Evolutionary conservation across 53 echinoderm and acorn worm species (phyloP).

Genomic region (Patiria pectinifera): DNA sequence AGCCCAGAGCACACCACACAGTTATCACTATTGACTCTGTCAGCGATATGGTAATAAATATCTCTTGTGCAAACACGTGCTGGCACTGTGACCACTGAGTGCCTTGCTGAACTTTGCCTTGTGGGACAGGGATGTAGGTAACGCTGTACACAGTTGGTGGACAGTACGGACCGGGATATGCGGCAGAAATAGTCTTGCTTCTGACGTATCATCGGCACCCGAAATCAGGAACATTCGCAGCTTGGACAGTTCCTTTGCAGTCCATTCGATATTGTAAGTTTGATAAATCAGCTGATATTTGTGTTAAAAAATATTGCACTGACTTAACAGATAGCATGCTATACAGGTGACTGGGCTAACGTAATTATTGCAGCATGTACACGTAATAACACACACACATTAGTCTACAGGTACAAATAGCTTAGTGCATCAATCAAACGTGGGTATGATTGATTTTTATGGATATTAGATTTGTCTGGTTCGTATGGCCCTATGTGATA

Average conservation of each 20-base stretch:
- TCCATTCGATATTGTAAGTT: background rate
- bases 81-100: background rate
- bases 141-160: conserved; percentile 6
- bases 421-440: background rate
- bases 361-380: too few relatives aligned
- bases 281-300: background rate
- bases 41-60: conserved; percentile 43
- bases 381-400: too few relatives aligned
- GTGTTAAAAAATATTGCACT: background rate
- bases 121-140: conserved; percentile 3
- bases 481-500: background rate
- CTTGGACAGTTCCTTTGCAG: background rate
- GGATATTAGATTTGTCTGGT: background rate
- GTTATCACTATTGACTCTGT: conserved; percentile 24
- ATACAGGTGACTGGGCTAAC: too few relatives aligned
- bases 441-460: background rate
- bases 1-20: background rate
- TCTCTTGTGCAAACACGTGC: conserved; percentile 33
- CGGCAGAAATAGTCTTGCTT: background rate
- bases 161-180: background rate
- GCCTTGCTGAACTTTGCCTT: conserved; percentile 54
- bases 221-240: background rate
- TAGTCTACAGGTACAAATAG: background rate
- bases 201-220: background rate
- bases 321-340: too few relatives aligned